Base-by-base conservation (phyloP, 1,140 invertebrate species). In the Patella vulgata region DNA sequence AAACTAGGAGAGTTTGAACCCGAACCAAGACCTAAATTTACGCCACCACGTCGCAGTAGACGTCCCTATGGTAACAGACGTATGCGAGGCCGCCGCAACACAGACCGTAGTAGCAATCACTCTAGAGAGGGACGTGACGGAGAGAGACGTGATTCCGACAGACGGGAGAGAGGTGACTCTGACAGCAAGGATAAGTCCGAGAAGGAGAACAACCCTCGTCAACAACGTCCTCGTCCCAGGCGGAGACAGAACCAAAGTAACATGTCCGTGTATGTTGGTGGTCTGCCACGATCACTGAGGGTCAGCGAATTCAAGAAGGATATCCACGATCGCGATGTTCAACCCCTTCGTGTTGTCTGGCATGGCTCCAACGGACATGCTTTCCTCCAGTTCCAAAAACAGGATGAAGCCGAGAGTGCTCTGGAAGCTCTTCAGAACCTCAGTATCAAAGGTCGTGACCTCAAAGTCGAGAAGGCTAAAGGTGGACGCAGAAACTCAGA, bases 261-360 rank as follows among this genome's bases (percentile, higher is more conserved):
- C 19, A 66, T 66, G 1, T 70, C 71, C 51, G 68, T 80, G 19
- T 80, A 73, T 57, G 70, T 78, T 14, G 78, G 78, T 12, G 77
- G 71, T n/a, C 53, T 80, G 25, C 77, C 78, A 14, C 59, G 73
- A 11, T 70, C 70, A 8, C 63, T 78, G 40, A 66, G 78, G 27
- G 78, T 80, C 30, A 75, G 72, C 43, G 71, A 77, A 43, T 71
- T 80, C 50, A 80, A 80, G 63, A 60, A 64, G 21, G 66, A 80
- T 52, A 68, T 80, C 4, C 51, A 72, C 2, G 73, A 68, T 17
- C 63, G 63, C 2, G 68, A 76, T 33, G 78, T 80, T n/a, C 71
- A 75, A 42, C 78, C 78, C 27, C 58, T 80, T n/a, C 68, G 78
- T 19, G 73, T 80, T 40, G 66, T 78, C 17, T 80, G 78, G 78